phyloP scores from a whole-genome alignment of 2,113 vertebrate genomes.

The Otus sunia region DNA sequence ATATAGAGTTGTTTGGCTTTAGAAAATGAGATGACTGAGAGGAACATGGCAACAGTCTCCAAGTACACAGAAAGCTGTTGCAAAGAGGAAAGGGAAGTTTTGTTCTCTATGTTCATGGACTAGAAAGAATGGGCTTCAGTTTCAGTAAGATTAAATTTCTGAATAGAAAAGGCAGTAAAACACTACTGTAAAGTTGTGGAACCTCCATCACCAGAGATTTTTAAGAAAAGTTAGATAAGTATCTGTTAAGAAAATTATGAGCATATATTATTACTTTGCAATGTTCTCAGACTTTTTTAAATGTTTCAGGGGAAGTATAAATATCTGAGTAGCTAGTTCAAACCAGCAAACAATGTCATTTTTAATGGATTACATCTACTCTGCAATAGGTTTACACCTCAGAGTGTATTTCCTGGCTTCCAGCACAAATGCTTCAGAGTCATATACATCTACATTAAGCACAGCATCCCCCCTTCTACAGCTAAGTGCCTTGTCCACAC shows the following conservation, averaged over 20 bases:
- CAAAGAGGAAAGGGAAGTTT: not conserved
- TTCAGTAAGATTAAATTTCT: not conserved
- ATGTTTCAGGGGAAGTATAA: not conserved
- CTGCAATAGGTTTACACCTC: not conserved
- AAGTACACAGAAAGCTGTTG: not conserved
- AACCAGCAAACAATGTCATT: not conserved
- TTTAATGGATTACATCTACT: not conserved
- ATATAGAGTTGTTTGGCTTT: not conserved
- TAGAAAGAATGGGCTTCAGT: not conserved
- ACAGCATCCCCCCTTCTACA: not conserved
- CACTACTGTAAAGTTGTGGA: not conserved
- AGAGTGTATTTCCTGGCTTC: not conserved
- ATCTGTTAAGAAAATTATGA: not conserved
- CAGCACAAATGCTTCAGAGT: not conserved
- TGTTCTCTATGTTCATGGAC: not conserved
- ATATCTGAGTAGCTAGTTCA: not conserved
- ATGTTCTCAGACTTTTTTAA: not conserved
- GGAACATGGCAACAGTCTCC: not conserved
- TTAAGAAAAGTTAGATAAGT: not conserved
- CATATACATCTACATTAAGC: not conserved
- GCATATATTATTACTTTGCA: too few relatives aligned
- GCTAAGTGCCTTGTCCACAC: fast-evolving
- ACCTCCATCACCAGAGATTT: not conserved
- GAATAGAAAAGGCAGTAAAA: not conserved
- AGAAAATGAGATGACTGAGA: not conserved